These are phyloP conservation scores for Mobula hypostoma DNA, from an alignment of 2,113 vertebrate species.

Conservation along the genomic window DNA sequence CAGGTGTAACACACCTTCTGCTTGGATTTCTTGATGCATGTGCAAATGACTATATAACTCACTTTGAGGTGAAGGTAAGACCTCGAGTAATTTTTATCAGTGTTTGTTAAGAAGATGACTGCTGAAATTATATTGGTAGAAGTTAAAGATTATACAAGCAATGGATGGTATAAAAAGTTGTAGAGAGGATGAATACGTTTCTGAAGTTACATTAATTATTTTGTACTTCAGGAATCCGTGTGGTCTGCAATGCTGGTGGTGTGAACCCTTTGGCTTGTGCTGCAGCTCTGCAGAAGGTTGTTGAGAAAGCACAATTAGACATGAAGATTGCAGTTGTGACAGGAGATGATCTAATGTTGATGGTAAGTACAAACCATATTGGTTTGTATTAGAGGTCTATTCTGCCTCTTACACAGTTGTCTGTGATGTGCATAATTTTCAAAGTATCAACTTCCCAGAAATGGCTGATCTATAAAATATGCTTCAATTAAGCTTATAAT, in stretches of 20 bases:
- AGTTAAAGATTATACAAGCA: too few species aligned
- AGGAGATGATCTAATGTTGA: conserved; percentile 74
- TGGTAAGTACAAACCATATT: conserved; percentile 50
- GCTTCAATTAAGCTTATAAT: neutral
- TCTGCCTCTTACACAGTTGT: neutral
- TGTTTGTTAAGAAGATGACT: too few species aligned
- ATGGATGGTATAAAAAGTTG: too few species aligned
- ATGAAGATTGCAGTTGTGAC: conserved; percentile 76
- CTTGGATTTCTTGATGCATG: too few species aligned
- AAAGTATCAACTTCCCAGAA: neutral
- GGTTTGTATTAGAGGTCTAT: neutral
- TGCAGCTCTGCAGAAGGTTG: conserved; percentile 62
- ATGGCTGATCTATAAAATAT: neutral
- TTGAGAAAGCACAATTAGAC: conserved; percentile 64
- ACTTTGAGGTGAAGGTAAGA: too few species aligned
- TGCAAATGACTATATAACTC: too few species aligned
- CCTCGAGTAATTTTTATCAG: too few species aligned
- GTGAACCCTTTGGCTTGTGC: conserved; percentile 72
- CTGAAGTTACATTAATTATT: neutral
- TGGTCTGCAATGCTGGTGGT: conserved; percentile 74
- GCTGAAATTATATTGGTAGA: too few species aligned
- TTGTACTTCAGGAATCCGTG: conserved; percentile 61
- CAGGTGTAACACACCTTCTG: too few species aligned
- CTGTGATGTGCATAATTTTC: neutral
- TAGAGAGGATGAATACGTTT: too few species aligned